Conservation (phyloP, 1,140 invertebrate species). For the Zaprionus gabonicus region DNA sequence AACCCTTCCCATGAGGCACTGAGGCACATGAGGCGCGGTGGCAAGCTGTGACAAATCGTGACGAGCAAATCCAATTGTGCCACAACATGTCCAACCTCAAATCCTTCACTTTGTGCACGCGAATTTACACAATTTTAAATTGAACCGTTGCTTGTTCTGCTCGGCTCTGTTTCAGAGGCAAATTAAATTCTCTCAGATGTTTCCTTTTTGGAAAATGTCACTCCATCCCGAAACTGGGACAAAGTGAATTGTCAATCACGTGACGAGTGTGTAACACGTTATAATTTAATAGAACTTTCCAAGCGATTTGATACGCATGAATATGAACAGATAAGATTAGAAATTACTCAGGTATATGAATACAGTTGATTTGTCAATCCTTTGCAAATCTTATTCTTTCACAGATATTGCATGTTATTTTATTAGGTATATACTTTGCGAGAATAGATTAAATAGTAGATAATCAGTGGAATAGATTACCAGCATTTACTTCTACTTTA, state of each 20-base stretch:
- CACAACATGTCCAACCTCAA: constrained; percentile 53
- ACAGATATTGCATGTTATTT: too few relatives aligned
- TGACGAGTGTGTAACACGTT: constrained; percentile 25
- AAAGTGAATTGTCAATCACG: constrained; percentile 79
- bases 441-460: too few relatives aligned
- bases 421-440: too few relatives aligned
- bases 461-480: too few relatives aligned
- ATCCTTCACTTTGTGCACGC: constrained; percentile 56
- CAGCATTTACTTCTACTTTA: too few relatives aligned
- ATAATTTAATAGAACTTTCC: constrained; percentile 29
- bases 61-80: constrained; percentile 73
- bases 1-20: constrained; percentile 63
- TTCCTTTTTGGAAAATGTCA: constrained; percentile 58
- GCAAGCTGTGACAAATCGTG: constrained; percentile 79
- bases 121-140: constrained; percentile 81
- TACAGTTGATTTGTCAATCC: too few relatives aligned
- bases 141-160: constrained; percentile 66
- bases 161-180: constrained; percentile 21
- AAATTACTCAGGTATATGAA: neutral
- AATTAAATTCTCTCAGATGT: constrained; percentile 72
- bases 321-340: neutral
- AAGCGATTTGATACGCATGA: constrained; percentile 60
- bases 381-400: too few relatives aligned
- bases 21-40: neutral
- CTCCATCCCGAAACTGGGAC: constrained; percentile 59